phyloP scores from a whole-genome alignment of 2,113 vertebrate species.

The Alectura lathami region DNA sequence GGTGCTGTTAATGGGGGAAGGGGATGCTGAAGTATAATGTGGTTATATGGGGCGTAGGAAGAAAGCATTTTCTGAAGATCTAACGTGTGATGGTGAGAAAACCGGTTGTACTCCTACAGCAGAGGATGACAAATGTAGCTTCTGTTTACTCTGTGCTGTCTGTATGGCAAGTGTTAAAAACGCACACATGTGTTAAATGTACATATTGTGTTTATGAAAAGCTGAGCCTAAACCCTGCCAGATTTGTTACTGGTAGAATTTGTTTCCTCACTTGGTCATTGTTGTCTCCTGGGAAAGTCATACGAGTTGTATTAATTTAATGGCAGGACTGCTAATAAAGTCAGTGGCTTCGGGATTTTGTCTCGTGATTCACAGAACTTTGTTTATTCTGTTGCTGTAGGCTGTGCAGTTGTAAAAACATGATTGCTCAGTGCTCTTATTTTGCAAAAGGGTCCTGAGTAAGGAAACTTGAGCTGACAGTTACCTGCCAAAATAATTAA shows the following conservation, averaged over 20 bases:
- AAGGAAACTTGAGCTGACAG: not conserved
- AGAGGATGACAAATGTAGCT: not conserved
- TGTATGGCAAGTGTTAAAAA: not conserved
- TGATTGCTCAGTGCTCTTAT: not conserved
- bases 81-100: not conserved
- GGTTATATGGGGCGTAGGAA: not conserved
- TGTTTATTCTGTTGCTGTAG: not conserved
- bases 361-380: not conserved
- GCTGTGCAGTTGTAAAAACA: not conserved
- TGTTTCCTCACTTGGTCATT: not conserved
- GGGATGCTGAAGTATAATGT: not conserved
- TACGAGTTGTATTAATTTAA: not conserved
- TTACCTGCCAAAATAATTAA: conserved; percentile 37
- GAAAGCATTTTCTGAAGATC: not conserved
- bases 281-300: not conserved
- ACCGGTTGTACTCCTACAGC: not conserved
- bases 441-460: not conserved
- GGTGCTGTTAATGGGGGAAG: not conserved
- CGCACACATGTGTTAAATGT: not conserved
- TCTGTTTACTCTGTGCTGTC: not conserved
- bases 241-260: not conserved
- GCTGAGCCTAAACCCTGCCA: not conserved
- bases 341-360: not conserved
- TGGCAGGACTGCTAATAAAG: not conserved
- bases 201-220: not conserved